A percentile compares a stretch with the other conserved stretches of the same genome.
These are phyloP conservation scores for Platyrinchus mystaceus DNA, from an alignment of 2,797 vertebrate species.

Conservation along the genomic window DNA sequence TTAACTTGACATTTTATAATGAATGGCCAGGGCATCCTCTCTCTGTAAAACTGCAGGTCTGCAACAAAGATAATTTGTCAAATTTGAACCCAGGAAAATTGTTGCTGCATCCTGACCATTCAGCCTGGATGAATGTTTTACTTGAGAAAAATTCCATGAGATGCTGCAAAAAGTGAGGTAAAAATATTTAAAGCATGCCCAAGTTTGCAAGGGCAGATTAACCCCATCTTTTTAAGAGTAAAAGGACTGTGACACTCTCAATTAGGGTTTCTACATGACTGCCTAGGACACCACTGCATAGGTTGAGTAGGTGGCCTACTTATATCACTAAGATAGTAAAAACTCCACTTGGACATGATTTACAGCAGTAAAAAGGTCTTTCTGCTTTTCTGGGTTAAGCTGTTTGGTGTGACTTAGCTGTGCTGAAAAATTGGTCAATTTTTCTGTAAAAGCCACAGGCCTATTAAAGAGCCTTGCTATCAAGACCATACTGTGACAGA, in stretches of 20 bases:
- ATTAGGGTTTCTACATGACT: background rate
- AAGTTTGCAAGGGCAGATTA: background rate
- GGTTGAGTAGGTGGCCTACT: background rate
- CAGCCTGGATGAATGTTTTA: background rate
- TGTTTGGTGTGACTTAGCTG: background rate
- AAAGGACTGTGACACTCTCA: background rate
- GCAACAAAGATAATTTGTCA: background rate
- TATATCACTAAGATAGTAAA: background rate
- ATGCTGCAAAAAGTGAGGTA: background rate
- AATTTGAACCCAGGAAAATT: background rate
- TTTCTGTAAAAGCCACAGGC: background rate
- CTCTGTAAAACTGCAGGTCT: background rate
- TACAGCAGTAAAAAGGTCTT: background rate
- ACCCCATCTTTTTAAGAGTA: background rate
- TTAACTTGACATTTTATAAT: background rate
- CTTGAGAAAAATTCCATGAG: background rate
- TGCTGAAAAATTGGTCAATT: background rate
- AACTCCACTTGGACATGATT: background rate
- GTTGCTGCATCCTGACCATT: background rate
- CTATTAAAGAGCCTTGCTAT: background rate
- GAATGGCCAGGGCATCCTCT: background rate
- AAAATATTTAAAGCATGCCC: background rate
- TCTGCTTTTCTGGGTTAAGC: background rate
- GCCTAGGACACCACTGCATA: background rate
- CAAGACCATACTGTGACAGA: background rate